Percentiles rank a stretch among this genome's conserved stretches.
Conservation (phyloP, 2,888 invertebrate genomes). For the Tortrix viridana region DNA sequence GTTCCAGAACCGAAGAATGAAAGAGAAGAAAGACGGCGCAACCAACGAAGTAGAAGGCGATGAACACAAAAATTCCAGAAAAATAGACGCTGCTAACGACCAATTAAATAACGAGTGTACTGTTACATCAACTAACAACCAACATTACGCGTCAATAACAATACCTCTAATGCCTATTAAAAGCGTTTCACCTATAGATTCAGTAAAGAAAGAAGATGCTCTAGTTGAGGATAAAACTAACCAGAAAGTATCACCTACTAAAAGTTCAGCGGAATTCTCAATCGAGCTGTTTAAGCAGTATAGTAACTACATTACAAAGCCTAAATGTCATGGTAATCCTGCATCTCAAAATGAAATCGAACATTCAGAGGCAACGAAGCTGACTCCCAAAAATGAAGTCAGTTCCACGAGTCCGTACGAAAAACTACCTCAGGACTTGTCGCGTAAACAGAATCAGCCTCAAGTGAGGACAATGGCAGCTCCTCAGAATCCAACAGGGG, state of each 20-base stretch:
- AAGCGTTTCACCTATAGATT: slow-evolving; percentile 23
- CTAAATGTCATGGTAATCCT: slow-evolving; percentile 18
- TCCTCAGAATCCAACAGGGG: slow-evolving; percentile 13
- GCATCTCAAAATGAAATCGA: background rate
- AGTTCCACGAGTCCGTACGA: slow-evolving; percentile 37
- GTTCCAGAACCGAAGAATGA: slow-evolving; percentile 94
- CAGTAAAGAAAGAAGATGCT: slow-evolving; percentile 15
- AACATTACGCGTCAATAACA: slow-evolving; percentile 47
- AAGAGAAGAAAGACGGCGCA: slow-evolving; percentile 84
- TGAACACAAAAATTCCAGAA: slow-evolving; percentile 43
- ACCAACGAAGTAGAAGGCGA: slow-evolving; percentile 48
- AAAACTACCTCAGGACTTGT: slow-evolving; percentile 51
- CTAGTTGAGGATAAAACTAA: background rate
- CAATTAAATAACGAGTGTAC: slow-evolving; percentile 52
- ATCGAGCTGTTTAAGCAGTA: slow-evolving; percentile 44
- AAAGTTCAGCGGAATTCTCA: slow-evolving; percentile 41
- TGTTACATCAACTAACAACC: slow-evolving; percentile 52
- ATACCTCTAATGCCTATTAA: slow-evolving; percentile 46
- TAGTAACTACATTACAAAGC: slow-evolving; percentile 30
- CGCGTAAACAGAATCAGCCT: slow-evolving; percentile 38
- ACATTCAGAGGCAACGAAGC: background rate
- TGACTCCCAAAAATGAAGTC: slow-evolving; percentile 6
- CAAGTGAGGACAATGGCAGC: slow-evolving; percentile 9
- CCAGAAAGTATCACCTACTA: slow-evolving; percentile 10
- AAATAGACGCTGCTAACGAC: slow-evolving; percentile 46